phyloP scores from a whole-genome alignment of 2,113 vertebrate species.

The Rhipidura dahli region DNA sequence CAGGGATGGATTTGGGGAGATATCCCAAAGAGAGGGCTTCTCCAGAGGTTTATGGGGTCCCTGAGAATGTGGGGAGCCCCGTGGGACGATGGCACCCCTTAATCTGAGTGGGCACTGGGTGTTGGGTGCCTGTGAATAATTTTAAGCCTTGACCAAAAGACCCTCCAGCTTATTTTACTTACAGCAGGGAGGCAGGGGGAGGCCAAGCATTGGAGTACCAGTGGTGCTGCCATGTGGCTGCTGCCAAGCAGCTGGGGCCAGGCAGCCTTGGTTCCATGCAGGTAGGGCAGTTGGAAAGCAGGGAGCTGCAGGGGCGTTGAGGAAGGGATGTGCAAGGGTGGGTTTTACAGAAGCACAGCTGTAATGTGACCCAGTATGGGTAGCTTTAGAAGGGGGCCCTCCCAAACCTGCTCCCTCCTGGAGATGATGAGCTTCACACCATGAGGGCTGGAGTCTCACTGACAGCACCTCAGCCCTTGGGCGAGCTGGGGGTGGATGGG shows the following conservation, averaged over 20 bases:
- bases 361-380: not conserved
- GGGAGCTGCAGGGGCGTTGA: fast-evolving
- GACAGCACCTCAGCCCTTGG: not conserved
- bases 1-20: not conserved
- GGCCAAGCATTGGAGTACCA: not conserved
- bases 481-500: fast-evolving
- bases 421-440: not conserved
- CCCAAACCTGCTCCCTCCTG: not conserved
- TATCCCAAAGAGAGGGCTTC: not conserved
- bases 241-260: not conserved
- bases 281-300: not conserved
- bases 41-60: not conserved
- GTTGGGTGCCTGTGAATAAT: not conserved
- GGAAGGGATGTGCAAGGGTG: not conserved
- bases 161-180: not conserved
- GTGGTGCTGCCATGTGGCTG: not conserved
- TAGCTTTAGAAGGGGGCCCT: not conserved
- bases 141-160: not conserved
- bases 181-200: not conserved
- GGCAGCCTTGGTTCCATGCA: not conserved
- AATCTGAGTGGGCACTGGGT: fast-evolving
- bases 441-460: fast-evolving
- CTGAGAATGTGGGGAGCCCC: not conserved
- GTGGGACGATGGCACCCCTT: too few relatives aligned
- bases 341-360: not conserved